phyloP scores from a whole-genome alignment of 2,888 invertebrate species.

The Operophtera brumata region DNA sequence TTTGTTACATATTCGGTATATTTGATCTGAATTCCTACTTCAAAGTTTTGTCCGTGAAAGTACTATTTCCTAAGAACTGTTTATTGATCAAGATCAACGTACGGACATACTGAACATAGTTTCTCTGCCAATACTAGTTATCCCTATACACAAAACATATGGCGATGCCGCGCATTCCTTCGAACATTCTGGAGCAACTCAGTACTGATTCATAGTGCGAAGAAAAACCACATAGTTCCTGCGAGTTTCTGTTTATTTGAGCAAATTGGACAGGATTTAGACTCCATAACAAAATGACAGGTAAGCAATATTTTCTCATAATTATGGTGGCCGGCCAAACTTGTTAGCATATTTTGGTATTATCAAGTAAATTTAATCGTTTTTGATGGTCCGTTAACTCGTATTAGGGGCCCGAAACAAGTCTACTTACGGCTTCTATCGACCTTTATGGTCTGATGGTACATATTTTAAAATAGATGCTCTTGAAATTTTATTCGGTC shows the following conservation, averaged over 20 bases:
- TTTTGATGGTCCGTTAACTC: conserved; percentile 26
- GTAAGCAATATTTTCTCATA: conserved; percentile 18
- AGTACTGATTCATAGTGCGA: conserved; percentile 53
- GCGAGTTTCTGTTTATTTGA: conserved; percentile 9
- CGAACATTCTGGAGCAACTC: conserved; percentile 64
- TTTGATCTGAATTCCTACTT: too few relatives aligned
- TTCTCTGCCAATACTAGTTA: conserved; percentile 51
- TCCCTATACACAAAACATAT: conserved; percentile 65
- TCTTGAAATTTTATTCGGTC: conserved; percentile 31
- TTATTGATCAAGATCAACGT: conserved; percentile 10
- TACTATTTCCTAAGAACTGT: not conserved
- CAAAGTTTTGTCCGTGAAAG: not conserved
- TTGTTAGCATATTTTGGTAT: not conserved
- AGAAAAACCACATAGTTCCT: conserved; percentile 39
- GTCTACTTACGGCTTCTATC: conserved; percentile 20
- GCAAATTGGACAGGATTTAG: conserved; percentile 2
- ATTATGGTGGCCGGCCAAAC: not conserved
- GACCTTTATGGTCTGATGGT: conserved; percentile 34
- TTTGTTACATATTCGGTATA: too few relatives aligned
- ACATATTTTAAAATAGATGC: conserved; percentile 31
- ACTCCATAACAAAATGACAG: conserved; percentile 20
- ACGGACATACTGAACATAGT: conserved; percentile 14
- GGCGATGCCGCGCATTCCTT: conserved; percentile 59
- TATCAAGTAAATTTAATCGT: conserved; percentile 34
- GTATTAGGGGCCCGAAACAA: conserved; percentile 35